phyloP scores from a whole-genome alignment of 1,140 invertebrate genomes.

The Samia ricini region DNA sequence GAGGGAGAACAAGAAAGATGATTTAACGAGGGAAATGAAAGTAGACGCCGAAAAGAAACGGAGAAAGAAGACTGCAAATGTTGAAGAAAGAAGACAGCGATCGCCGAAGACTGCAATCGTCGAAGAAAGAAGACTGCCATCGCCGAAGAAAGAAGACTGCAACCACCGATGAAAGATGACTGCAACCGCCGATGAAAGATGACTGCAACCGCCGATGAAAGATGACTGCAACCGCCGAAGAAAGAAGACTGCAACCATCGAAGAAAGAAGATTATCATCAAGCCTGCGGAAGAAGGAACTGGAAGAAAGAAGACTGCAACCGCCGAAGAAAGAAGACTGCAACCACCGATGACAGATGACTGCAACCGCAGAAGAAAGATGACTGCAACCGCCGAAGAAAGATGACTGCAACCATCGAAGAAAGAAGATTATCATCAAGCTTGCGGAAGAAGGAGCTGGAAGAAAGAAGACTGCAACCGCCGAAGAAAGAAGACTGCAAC shows the following conservation, averaged over 20 bases:
- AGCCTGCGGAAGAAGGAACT: neutral
- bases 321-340: constrained; percentile 1
- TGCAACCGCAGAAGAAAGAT: neutral
- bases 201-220: neutral
- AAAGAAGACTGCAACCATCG: constrained; percentile 5
- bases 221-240: too few species aligned
- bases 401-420: neutral
- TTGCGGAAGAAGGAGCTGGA: neutral
- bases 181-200: neutral
- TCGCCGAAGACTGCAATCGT: too few species aligned
- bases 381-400: neutral
- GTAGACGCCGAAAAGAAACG: neutral
- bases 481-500: neutral
- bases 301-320: constrained; percentile 1
- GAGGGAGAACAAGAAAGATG: neutral
- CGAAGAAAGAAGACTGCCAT: neutral
- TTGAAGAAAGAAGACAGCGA: constrained; percentile 1
- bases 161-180: neutral
- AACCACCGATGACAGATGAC: neutral
- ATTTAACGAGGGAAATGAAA: neutral
- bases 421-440: neutral
- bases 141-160: constrained; percentile 1
- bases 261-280: neutral
- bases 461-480: neutral
- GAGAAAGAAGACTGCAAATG: neutral